A percentile compares a stretch with the other conserved stretches of the same genome.
These are phyloP conservation scores for Phthorimaea operculella DNA, from an alignment of 1,140 invertebrate species.

Conservation along the genomic window DNA sequence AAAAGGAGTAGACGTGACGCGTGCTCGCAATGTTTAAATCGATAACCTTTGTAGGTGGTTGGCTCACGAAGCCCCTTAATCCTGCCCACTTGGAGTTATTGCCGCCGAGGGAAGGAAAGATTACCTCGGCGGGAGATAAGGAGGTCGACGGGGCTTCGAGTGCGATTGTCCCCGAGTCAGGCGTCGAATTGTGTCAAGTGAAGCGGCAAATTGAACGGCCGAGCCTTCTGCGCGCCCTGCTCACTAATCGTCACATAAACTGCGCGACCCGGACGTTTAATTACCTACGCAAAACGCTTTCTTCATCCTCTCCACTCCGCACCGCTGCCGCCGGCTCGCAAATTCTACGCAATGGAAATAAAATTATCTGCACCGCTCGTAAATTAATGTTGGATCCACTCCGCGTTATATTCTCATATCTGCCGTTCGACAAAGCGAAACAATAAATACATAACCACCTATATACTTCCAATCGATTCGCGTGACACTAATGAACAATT, in stretches of 20 bases:
- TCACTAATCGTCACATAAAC: constrained; percentile 66
- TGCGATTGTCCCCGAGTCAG: constrained; percentile 67
- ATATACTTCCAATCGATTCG: no score
- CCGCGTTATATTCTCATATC: no score
- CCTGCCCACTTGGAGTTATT: constrained; percentile 67
- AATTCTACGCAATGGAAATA: not conserved
- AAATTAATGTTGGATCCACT: no score
- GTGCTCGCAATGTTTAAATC: constrained; percentile 56
- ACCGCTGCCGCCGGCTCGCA: not conserved
- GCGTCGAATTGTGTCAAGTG: constrained; percentile 67
- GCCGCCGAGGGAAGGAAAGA: constrained; percentile 66
- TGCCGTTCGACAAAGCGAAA: no score
- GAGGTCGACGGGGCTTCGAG: constrained; percentile 65
- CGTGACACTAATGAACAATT: no score
- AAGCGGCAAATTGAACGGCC: constrained; percentile 67
- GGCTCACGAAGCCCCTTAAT: constrained; percentile 60
- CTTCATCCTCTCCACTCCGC: constrained; percentile 10
- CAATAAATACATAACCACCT: no score
- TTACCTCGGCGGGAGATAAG: constrained; percentile 66
- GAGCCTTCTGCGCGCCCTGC: constrained; percentile 59
- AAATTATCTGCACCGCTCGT: no score
- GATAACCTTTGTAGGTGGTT: constrained; percentile 61
- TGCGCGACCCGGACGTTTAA: constrained; percentile 52
- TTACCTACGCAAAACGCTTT: constrained; percentile 39
- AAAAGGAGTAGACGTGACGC: constrained; percentile 32